Base-by-base conservation (phyloP, 35 echinoderm and acorn worm genomes). In the Eucidaris tribuloides region DNA sequence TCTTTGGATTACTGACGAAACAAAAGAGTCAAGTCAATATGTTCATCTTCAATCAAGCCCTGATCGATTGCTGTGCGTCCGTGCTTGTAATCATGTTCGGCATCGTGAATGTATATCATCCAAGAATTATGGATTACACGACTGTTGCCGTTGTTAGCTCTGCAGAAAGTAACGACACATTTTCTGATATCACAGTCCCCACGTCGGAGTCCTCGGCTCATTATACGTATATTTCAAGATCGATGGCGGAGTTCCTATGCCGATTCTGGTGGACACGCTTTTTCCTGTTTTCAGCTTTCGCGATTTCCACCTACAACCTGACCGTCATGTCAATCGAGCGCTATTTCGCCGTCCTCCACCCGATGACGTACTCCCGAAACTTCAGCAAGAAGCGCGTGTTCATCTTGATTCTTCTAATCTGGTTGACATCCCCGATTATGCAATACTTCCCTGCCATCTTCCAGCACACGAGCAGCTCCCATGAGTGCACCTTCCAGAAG, bases 201-300 rank as follows among this genome's bases (percentile, higher is more conserved):
- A 74, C 68, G 7, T 41, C 34, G 11, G 7, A 34, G 28, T 9
- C 37, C 29, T 35, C 68, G 33, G 68, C 35, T 7, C 68, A 74
- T 44, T 74, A 42, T n/a, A 42, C 37, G 14, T 25, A 74, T 40
- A 14, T 74, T 38, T 74, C 68, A 20, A 22, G 22, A 20, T 38
- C 68, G 68, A 29, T 37, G 2, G 88, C 82, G 1, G 92, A 91
- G 48, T 86, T 90, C 24, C 42, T 95, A 25, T 95, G 92, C 57
- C 92, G 92, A 42, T 86, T 95, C 43, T 95, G 92, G 92, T 89
- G 82, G 87, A 70, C 92, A 31, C 34, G 87, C 7, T 95, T 86
- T 54, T 80, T 95, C 20, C 34, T 95, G 14, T 95, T 90, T 39
- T 79, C 83, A 39, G 76, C 70, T 35, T 95, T 95, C 40, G 87